Percentiles rank a stretch among this genome's conserved stretches.
Conservation (phyloP, 2,888 invertebrate genomes). For the Cetonia aurata region DNA sequence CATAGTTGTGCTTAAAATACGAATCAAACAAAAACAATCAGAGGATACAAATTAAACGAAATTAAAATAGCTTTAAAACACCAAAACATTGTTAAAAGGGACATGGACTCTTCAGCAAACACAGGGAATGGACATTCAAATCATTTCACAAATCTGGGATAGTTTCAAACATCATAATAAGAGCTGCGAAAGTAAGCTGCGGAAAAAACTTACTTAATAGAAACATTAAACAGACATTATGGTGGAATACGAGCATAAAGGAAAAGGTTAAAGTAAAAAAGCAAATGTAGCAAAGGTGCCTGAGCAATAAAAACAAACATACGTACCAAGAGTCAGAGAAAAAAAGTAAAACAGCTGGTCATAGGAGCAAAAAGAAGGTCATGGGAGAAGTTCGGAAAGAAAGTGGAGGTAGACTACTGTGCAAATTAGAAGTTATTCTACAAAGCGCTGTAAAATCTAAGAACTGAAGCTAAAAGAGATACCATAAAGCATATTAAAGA, state of each 20-base stretch:
- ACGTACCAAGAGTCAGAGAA: not conserved
- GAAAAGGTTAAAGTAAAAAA: not conserved
- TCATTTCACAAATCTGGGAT: too few relatives aligned
- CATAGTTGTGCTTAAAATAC: too few relatives aligned
- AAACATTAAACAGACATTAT: not conserved
- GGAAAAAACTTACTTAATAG: not conserved
- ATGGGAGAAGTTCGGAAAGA: conserved; percentile 16
- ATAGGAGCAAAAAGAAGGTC: not conserved
- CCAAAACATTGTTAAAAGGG: too few relatives aligned
- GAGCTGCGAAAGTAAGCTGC: too few relatives aligned
- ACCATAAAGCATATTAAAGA: too few relatives aligned
- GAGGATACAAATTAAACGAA: too few relatives aligned
- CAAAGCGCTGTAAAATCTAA: not conserved
- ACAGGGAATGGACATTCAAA: too few relatives aligned
- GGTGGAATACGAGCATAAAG: conserved; percentile 3
- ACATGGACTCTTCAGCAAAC: too few relatives aligned
- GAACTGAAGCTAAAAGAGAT: too few relatives aligned
- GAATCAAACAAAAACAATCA: too few relatives aligned
- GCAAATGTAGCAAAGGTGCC: not conserved
- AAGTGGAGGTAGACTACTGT: conserved; percentile 5
- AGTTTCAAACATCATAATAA: too few relatives aligned
- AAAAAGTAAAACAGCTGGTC: conserved; percentile 9
- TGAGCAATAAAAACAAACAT: not conserved
- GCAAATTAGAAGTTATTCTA: conserved; percentile 10
- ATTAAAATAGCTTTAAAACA: too few relatives aligned